Percentiles rank a stretch among this genome's conserved stretches.
These are phyloP conservation scores for Hypena proboscidalis DNA, from an alignment of 2,888 invertebrate genomes.

Conservation along the genomic window DNA sequence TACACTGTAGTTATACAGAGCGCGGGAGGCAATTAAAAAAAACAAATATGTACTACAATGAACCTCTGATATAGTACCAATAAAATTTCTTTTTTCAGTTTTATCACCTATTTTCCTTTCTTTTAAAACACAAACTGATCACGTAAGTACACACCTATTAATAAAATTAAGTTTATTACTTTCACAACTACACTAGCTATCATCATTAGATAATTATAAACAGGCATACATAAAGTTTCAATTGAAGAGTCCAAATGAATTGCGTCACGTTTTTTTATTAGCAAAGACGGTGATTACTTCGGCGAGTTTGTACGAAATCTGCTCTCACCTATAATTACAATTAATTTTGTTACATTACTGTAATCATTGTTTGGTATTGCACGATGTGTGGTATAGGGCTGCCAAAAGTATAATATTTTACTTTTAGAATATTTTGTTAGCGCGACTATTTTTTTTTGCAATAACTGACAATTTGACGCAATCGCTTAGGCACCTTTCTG, in stretches of 20 bases:
- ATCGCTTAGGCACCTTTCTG: too few species aligned
- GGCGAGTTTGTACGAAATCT: slow-evolving; percentile 37
- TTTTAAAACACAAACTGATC: too few species aligned
- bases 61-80: too few species aligned
- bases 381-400: slow-evolving; percentile 50
- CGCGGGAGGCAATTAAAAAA: too few species aligned
- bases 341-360: slow-evolving; percentile 66
- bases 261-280: slow-evolving; percentile 38
- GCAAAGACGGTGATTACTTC: slow-evolving; percentile 31
- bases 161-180: too few species aligned
- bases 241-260: slow-evolving; percentile 31
- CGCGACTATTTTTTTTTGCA: not conserved
- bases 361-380: slow-evolving; percentile 62
- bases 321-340: slow-evolving; percentile 66
- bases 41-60: too few species aligned
- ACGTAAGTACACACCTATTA: too few species aligned
- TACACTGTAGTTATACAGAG: too few species aligned
- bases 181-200: not conserved
- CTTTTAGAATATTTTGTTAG: not conserved
- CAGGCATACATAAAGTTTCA: slow-evolving; percentile 10
- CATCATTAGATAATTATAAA: not conserved
- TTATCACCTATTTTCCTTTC: too few species aligned
- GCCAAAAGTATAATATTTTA: slow-evolving; percentile 1
- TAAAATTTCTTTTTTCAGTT: too few species aligned
- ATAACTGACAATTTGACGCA: too few species aligned